Conservation (phyloP, 2,888 invertebrate species). For the Drosophila siamana region DNA sequence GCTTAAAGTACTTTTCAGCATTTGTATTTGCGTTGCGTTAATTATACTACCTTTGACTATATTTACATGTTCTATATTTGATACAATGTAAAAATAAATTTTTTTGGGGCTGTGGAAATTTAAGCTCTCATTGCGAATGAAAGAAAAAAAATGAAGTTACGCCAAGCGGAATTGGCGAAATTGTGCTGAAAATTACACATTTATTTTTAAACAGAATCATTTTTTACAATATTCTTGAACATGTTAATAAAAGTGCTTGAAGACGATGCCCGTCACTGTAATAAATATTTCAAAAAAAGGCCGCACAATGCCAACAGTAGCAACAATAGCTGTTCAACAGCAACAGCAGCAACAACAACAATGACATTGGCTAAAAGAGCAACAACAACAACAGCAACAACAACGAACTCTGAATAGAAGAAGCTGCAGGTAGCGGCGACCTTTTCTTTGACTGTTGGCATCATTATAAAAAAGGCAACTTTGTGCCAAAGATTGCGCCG, state of each 20-base stretch:
- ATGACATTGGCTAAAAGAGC: constrained; percentile 47
- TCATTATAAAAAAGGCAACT: constrained; percentile 53
- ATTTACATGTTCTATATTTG: too few relatives aligned
- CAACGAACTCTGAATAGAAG: constrained; percentile 27
- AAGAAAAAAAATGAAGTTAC: neutral
- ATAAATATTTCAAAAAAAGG: constrained; percentile 59
- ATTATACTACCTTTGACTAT: too few relatives aligned
- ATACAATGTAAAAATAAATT: too few relatives aligned
- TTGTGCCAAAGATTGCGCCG: constrained; percentile 54
- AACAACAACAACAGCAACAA: constrained; percentile 26
- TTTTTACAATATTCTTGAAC: constrained; percentile 24
- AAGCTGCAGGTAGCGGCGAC: constrained; percentile 50
- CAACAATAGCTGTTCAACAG: constrained; percentile 15
- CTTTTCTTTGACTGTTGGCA: constrained; percentile 38
- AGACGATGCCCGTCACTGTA: constrained; percentile 29
- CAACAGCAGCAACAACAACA: constrained; percentile 34
- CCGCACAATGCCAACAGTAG: constrained; percentile 41
- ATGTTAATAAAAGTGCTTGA: constrained; percentile 43
- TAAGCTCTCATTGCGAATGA: neutral
- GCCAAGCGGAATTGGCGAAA: neutral
- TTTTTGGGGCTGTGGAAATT: too few relatives aligned
- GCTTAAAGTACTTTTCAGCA: too few relatives aligned
- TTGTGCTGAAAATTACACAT: neutral
- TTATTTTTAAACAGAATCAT: constrained; percentile 15
- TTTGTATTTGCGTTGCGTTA: too few relatives aligned